phyloP scores from a whole-genome alignment of 2,888 invertebrate species.

The Cheilosia urbana region DNA sequence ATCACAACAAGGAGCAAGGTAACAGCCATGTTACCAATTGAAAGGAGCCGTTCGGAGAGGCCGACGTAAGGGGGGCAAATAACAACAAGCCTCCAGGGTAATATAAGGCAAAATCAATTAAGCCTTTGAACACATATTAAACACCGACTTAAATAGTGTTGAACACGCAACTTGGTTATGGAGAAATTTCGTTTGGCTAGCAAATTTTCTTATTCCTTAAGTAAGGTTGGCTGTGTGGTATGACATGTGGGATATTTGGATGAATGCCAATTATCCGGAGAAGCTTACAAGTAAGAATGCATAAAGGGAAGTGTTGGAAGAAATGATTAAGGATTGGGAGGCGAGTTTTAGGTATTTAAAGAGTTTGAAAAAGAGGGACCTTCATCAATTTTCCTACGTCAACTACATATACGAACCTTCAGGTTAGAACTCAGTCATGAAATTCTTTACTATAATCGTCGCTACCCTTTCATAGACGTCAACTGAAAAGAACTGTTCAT shows the following conservation, averaged over 20 bases:
- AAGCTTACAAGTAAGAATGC: slow-evolving; percentile 21
- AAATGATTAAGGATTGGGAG: background rate
- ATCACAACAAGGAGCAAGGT: slow-evolving; percentile 13
- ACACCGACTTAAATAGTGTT: slow-evolving; percentile 68
- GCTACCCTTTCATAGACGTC: too few species aligned
- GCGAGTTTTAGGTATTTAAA: background rate
- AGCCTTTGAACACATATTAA: slow-evolving; percentile 74
- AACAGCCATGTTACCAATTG: slow-evolving; percentile 35
- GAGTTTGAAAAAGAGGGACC: too few species aligned
- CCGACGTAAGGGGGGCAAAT: background rate
- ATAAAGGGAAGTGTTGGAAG: background rate
- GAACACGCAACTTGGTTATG: slow-evolving; percentile 55
- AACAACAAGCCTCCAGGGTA: slow-evolving; percentile 51
- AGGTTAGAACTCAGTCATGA: too few species aligned
- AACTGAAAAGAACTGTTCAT: too few species aligned
- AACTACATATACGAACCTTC: too few species aligned
- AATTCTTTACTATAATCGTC: too few species aligned
- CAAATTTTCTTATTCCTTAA: slow-evolving; percentile 10
- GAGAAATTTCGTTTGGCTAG: background rate
- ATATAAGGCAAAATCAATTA: slow-evolving; percentile 72
- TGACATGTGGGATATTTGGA: slow-evolving; percentile 7
- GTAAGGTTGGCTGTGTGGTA: slow-evolving; percentile 3
- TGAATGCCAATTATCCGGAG: slow-evolving; percentile 21
- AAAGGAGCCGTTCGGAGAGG: slow-evolving; percentile 2
- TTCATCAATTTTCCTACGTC: too few species aligned